Base-by-base conservation (phyloP, 2,113 vertebrate species). In the Nycticebus coucang region DNA sequence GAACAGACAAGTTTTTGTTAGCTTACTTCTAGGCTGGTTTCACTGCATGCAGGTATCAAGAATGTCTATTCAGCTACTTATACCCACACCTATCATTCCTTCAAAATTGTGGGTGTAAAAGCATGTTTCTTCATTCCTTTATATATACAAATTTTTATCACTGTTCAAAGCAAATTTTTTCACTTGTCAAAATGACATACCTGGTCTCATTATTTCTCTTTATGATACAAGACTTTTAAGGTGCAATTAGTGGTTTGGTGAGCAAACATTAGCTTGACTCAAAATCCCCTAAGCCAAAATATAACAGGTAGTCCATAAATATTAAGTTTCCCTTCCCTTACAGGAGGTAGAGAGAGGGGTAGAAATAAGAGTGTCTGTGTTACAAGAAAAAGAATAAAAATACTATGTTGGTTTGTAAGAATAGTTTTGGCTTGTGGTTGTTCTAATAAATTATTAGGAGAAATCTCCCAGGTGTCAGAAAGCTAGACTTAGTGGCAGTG, bases 21-120 rank as follows among this genome's bases (percentile, higher is more conserved):
- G 13, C 33, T 68, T 57, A n/a, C 22, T 64, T 95, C 85, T 94
- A 80, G 21, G 75, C 93, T 91, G 80, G 12, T 7, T 97, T 97
- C 80, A 53, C 13, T 45, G 26, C 83, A 69, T 41, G 15, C 72
- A 89, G 28, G 68, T 4, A 50, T 79, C 80, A 95, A 95, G 35
- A 64, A 82, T 94, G 97, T 97, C 87, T 24, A 26, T 92, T 96
- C 55, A 89, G 13, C 91, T 91, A 91, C 68, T 96, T 72, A 92
- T 24, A 93, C 88, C 72, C 24, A 72, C 35, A 80, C 4, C 30
- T 88, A 66, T 92, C 30, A 75, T 68, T 83, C 59, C 37, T 85
- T 94, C 80, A 66, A 50, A 57, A 72, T 83, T 93, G 59, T 57
- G 37, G 82, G 41, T 87, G 78, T 84, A 41, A 91, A 89, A 83